A percentile compares a stretch with the other conserved stretches of the same genome.
These are phyloP conservation scores for Kuschelorhynchus macadamiae DNA, from an alignment of 2,888 invertebrate genomes.

Conservation along the genomic window DNA sequence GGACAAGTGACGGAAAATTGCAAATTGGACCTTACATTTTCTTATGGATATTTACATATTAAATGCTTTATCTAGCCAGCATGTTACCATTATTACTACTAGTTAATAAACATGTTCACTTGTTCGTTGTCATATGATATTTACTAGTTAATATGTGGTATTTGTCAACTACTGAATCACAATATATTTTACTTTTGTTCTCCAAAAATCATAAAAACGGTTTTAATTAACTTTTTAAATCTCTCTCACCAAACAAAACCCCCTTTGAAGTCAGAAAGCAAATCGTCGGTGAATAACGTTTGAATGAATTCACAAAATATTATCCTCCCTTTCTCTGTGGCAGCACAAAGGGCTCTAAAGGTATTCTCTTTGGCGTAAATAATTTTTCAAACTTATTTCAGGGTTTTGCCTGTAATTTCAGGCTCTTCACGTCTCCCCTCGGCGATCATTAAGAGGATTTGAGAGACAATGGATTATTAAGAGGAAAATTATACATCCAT, in stretches of 20 bases:
- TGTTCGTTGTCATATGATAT: too few species aligned
- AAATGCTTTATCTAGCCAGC: too few species aligned
- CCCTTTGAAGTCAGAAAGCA: conserved; percentile 41
- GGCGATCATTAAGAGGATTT: conserved; percentile 66
- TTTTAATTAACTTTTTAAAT: conserved; percentile 49
- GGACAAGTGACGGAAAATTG: too few species aligned
- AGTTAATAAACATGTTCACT: too few species aligned
- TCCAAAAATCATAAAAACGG: conserved; percentile 11
- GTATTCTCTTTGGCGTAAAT: conserved; percentile 57
- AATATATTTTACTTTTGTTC: not conserved
- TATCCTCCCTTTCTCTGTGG: conserved; percentile 43
- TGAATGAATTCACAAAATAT: conserved; percentile 48
- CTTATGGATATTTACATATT: too few species aligned
- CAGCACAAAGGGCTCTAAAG: conserved; percentile 40
- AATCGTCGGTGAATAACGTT: conserved; percentile 45
- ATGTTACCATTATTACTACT: too few species aligned
- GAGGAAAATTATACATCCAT: conserved; percentile 66
- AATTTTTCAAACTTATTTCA: conserved; percentile 58
- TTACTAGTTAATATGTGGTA: too few species aligned
- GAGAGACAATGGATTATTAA: conserved; percentile 65
- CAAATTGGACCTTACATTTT: too few species aligned
- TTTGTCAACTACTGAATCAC: too few species aligned
- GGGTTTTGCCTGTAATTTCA: conserved; percentile 57
- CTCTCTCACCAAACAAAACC: conserved; percentile 29
- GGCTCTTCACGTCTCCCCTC: conserved; percentile 51